Evolutionary conservation across 2,797 vertebrate species (phyloP), one percentile per base, ranked within the genome.

Genomic region (Chiloscyllium punctatum): DNA sequence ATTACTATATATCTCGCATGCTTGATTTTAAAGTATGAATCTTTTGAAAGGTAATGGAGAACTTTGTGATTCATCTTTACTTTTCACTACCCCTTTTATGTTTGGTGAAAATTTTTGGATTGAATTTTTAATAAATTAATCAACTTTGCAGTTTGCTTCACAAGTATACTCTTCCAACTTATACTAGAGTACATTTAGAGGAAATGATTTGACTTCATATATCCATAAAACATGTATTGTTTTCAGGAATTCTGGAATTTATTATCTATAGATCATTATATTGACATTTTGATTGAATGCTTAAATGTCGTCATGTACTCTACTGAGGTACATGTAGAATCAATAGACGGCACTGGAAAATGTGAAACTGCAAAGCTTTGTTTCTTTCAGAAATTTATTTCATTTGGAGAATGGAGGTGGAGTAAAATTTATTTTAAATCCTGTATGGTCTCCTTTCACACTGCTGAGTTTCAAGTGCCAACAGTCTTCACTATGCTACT

Each of bases 101-200:
- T 69, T 92, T 69, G 42, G n/a, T 92, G n/a, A 92, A 69, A 92
- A 42, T 42, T 69, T 92, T 69, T 92, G 90, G 90, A 68, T 92
- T 69, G 66, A 69, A 69, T 42, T 25, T n/a, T 21, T 69, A 53
- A 62, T 33, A 90, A 0, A 6, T 4, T 62, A 13, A 62, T 90
- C 57, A 66, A 66, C n/a, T n/a, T 90, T 90, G 53, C 62, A 21
- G 66, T 21, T 62, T 69, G 66, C 90, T 69, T 92, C 66, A 92
- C 62, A 37, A 92, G 37, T 25, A 66, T 69, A 21, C 90, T 69
- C n/a, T 92, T 92, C 42, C 21, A 37, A 69, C 62, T 91, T 18
- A 69, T 92, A 57, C 87, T 66, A n/a, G 21, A 69, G 66, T 69
- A 92, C 9, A 42, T 69, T 7, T 23, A 92, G 68, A 69, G 7